Base-by-base conservation (phyloP, 2,113 vertebrate genomes). In the Melanerpes aurifrons region DNA sequence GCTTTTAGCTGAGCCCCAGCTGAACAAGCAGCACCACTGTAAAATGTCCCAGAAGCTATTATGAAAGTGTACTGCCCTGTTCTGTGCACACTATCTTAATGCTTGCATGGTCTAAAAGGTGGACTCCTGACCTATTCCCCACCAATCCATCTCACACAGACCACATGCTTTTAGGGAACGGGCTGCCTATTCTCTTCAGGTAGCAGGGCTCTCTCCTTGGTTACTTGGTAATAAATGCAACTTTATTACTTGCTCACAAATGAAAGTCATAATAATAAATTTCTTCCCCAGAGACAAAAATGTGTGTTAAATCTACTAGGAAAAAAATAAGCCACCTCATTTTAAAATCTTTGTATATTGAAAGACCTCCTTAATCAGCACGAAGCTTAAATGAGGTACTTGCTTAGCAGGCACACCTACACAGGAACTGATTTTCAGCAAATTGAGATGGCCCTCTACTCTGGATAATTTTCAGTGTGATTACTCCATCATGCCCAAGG, bases 331-430 rank as follows among this genome's bases (percentile, higher is more conserved):
- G 80, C 54, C n/a, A 75, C 17, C 87, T 86, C 35, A 68, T 91
- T 94, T 93, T 92, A 95, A 93, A 92, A 91, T 62, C 76, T 73
- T 78, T 53, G 67, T 91, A 75, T 86, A 92, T 24, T 78, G 73
- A 91, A 94, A 87, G 83, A 90, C 50, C 62, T 95, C 63, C 91
- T 94, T 92, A 93, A 94, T 95, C 86, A 92, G 87, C 86, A 86
- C 57, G 82, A 86, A 88, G 80, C 63, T 73, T 94, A 96, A 95
- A 92, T 88, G 90, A 94, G 82, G 56, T 66, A 83, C 73, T 94
- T 88, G 72, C 90, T 94, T 95, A 91, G 93, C 90, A 93, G 86
- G 59, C 91, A 81, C 91, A 96, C 72, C 87, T 86, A 94, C 85
- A 89, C 73, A 78, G 83, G 82, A 92, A 82, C 74, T 64, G 90